Evolutionary conservation across 2,888 invertebrate genomes (phyloP).

Genomic region (Didymodactylos carnosus): DNA sequence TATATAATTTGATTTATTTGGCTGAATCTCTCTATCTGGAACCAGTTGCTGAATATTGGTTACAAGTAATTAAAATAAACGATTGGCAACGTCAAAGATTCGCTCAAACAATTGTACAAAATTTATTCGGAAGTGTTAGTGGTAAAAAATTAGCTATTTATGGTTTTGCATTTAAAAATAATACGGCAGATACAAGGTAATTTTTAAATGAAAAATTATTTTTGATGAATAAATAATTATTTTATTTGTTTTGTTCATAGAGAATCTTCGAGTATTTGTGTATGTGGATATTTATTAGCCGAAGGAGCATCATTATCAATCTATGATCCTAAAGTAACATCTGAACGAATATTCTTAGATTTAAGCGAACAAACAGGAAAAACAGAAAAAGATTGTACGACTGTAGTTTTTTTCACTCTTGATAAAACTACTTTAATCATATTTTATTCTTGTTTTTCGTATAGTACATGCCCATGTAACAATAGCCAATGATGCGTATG

Average conservation of each 20-base stretch:
- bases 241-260: constrained; percentile 29
- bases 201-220: neutral
- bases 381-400: neutral
- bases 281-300: constrained; percentile 70
- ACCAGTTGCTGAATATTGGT: constrained; percentile 93
- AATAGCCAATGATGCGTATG: constrained; percentile 40
- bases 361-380: neutral
- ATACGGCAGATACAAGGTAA: constrained; percentile 68
- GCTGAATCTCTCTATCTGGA: constrained; percentile 82
- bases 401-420: neutral
- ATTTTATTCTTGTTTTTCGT: neutral
- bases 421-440: no score
- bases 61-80: constrained; percentile 72
- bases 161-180: constrained; percentile 96
- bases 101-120: constrained; percentile 65
- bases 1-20: constrained; percentile 84
- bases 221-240: no score
- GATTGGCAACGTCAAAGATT: constrained; percentile 86
- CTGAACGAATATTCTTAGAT: neutral
- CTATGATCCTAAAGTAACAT: constrained; percentile 75
- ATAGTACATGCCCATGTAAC: neutral
- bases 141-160: constrained; percentile 82
- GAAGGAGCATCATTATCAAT: constrained; percentile 83
- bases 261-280: constrained; percentile 84
- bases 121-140: constrained; percentile 83